A percentile compares a stretch with the other conserved stretches of the same genome.
Evolutionary conservation across 2,888 invertebrate species (phyloP).

Genomic region (Eucriotettix oculatus): DNA sequence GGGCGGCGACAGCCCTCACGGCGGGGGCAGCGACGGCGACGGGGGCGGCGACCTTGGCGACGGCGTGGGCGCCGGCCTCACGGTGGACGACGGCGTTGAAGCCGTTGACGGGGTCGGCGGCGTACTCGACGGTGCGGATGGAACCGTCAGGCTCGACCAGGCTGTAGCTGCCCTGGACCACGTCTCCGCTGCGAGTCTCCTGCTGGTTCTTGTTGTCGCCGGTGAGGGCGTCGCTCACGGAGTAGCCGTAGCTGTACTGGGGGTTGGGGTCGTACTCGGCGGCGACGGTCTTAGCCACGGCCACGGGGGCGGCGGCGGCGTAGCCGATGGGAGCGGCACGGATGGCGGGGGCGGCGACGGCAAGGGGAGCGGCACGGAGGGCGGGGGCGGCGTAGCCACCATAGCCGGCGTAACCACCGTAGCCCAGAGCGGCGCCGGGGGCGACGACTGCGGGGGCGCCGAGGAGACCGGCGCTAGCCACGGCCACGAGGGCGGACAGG

Average conservation of each 20-base stretch:
- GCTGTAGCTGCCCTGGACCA: not conserved
- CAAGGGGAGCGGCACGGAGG: not conserved
- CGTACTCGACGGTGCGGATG: not conserved
- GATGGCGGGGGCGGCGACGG: not conserved
- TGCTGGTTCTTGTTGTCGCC: not conserved
- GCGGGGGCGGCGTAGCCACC: not conserved
- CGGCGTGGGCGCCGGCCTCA: not conserved
- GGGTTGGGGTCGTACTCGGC: not conserved
- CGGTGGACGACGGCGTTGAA: not conserved
- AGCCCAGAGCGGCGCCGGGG: constrained; percentile 5
- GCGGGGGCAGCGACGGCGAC: not conserved
- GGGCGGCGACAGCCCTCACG: not conserved
- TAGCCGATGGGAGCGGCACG: not conserved
- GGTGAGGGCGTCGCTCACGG: not conserved
- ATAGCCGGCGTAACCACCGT: not conserved
- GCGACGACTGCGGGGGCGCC: constrained; percentile 9
- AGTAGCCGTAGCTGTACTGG: not conserved
- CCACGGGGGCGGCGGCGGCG: not conserved
- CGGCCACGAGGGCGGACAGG: constrained; percentile 12
- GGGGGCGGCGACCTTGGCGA: not conserved
- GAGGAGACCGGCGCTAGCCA: constrained; percentile 10
- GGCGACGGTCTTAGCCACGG: not conserved
- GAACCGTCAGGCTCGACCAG: not conserved
- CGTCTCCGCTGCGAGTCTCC: not conserved
- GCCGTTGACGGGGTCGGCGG: not conserved